phyloP scores from a whole-genome alignment of 2,797 vertebrate genomes.

The Hypotaenidia okinawae region DNA sequence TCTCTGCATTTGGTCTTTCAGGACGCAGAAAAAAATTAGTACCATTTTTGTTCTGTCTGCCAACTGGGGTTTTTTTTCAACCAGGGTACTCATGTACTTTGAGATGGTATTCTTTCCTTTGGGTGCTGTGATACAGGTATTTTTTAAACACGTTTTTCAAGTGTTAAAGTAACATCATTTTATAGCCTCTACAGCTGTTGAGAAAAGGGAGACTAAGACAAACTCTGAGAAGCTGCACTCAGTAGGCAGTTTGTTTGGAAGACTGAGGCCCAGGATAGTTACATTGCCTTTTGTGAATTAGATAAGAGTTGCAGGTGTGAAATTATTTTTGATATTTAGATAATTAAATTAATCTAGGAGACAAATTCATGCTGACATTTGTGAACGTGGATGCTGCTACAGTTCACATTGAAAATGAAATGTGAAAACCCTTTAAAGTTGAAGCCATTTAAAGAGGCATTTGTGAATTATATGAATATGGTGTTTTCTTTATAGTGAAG shows the following conservation, averaged over 20 bases:
- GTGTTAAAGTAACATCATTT: not conserved
- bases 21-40: not conserved
- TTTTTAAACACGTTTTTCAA: not conserved
- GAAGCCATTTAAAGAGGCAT: not conserved
- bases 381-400: not conserved
- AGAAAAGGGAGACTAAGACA: not conserved
- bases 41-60: not conserved
- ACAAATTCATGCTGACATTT: slow-evolving; percentile 28
- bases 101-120: not conserved
- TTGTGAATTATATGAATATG: not conserved
- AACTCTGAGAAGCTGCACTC: not conserved
- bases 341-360: slow-evolving; percentile 59
- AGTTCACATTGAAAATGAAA: slow-evolving; percentile 19
- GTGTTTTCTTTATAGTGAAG: not conserved
- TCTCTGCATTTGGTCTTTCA: slow-evolving; percentile 22
- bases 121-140: not conserved
- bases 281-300: not conserved
- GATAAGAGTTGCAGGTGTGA: slow-evolving; percentile 9
- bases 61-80: not conserved
- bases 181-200: not conserved
- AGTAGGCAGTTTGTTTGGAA: not conserved
- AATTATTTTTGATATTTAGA: slow-evolving; percentile 57
- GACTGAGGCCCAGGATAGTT: not conserved
- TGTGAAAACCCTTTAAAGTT: not conserved
- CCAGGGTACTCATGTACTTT: not conserved